Conservation (phyloP, 2,888 invertebrate species). For the Patella ulyssiponensis region DNA sequence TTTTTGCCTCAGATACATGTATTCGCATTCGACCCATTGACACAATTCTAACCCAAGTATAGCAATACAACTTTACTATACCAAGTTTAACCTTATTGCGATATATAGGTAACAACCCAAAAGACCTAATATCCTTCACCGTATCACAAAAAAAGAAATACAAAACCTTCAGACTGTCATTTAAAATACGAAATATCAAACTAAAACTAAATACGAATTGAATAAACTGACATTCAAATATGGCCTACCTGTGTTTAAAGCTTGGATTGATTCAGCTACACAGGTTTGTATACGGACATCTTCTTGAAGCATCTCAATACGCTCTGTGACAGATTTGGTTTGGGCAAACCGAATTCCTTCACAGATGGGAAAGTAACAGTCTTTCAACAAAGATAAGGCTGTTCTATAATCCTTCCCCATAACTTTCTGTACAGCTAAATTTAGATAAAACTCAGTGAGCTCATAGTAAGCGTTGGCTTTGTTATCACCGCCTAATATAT, state of each 20-base stretch:
- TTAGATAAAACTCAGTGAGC: constrained; percentile 24
- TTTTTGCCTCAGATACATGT: too few relatives aligned
- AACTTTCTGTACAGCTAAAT: constrained; percentile 26
- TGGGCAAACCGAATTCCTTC: constrained; percentile 33
- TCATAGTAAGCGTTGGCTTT: constrained; percentile 20
- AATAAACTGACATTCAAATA: too few relatives aligned
- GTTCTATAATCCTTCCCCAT: constrained; percentile 29
- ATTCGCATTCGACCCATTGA: too few relatives aligned
- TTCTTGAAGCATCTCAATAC: constrained; percentile 33
- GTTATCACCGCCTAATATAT: constrained; percentile 12
- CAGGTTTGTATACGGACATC: constrained; percentile 43
- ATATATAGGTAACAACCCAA: too few relatives aligned
- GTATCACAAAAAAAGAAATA: too few relatives aligned
- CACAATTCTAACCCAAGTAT: too few relatives aligned
- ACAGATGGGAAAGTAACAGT: constrained; percentile 40
- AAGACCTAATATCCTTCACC: too few relatives aligned
- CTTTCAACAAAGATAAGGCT: constrained; percentile 36
- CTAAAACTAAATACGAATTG: too few relatives aligned
- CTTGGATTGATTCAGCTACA: constrained; percentile 42
- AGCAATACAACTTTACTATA: too few relatives aligned
- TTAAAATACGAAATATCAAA: too few relatives aligned
- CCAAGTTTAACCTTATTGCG: too few relatives aligned
- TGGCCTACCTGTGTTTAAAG: constrained; percentile 40
- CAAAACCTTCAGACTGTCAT: too few relatives aligned
- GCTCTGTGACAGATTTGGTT: constrained; percentile 15